Conservation (phyloP, 2,888 invertebrate genomes). For the Chaetogeoica ovagalla region DNA sequence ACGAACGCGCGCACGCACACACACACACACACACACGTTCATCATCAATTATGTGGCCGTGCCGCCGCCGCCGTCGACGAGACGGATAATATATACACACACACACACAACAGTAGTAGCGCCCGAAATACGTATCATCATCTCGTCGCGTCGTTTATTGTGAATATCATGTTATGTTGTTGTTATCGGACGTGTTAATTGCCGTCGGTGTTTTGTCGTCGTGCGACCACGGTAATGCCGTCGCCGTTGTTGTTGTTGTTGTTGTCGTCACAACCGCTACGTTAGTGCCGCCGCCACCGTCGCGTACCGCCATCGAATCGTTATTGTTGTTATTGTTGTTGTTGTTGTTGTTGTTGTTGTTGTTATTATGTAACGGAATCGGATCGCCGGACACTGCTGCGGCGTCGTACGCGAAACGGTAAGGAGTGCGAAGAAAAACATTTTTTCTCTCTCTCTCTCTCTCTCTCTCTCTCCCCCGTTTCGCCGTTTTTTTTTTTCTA, state of each 20-base stretch:
- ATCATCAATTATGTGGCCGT: conserved; percentile 43
- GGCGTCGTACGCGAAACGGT: conserved; percentile 44
- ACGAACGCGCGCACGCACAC: neutral
- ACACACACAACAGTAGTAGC: conserved; percentile 15
- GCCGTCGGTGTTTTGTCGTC: conserved; percentile 23
- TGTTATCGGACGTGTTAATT: conserved; percentile 45
- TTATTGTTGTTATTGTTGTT: conserved; percentile 15
- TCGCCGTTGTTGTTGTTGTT: no score
- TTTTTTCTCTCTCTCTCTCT: no score
- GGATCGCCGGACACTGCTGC: conserved; percentile 46
- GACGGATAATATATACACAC: conserved; percentile 22
- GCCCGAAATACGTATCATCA: conserved; percentile 44
- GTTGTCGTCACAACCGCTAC: neutral
- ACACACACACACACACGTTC: conserved; percentile 21
- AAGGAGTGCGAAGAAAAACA: conserved; percentile 16
- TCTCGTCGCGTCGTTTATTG: conserved; percentile 42
- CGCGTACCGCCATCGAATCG: conserved; percentile 33
- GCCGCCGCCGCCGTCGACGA: conserved; percentile 40
- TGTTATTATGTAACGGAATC: conserved; percentile 52
- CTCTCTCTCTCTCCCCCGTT: no score
- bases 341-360: conserved; percentile 19
- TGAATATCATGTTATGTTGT: conserved; percentile 52
- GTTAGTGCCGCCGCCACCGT: conserved; percentile 29
- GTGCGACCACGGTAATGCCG: neutral
- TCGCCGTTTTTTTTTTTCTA: neutral